phyloP scores from a whole-genome alignment of 2,797 vertebrate species.

The Chelonia mydas region DNA sequence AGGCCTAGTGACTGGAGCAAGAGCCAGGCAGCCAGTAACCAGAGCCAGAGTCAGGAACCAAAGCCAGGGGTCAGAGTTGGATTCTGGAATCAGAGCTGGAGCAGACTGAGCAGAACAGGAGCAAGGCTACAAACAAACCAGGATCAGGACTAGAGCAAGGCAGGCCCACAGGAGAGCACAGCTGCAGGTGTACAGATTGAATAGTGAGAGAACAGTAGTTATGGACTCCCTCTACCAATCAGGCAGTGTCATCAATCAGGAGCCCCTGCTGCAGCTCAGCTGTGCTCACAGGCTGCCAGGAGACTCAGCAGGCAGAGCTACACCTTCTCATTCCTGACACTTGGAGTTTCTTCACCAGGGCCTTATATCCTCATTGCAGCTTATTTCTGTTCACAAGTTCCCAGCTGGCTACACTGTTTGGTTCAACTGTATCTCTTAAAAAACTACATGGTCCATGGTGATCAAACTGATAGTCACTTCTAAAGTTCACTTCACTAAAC shows the following conservation, averaged over 20 bases:
- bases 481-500: background rate
- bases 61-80: background rate
- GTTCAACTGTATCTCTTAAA: background rate
- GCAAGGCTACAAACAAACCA: no score
- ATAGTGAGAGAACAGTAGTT: no score
- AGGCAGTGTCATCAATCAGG: no score
- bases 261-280: no score
- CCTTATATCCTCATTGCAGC: background rate
- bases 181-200: no score
- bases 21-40: background rate
- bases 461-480: conserved; percentile 3
- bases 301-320: no score
- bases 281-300: no score
- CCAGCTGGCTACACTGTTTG: background rate
- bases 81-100: background rate
- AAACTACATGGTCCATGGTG: background rate
- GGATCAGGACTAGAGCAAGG: no score
- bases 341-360: conserved; percentile 12
- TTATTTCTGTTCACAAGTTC: background rate
- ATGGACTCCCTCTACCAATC: no score
- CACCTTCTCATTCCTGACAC: no score
- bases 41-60: background rate
- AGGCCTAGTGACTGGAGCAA: background rate
- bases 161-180: no score
- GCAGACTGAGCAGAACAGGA: no score